Percentiles rank a stretch among this genome's conserved stretches.
phyloP scores from a whole-genome alignment of 2,113 vertebrate species.

The Morone saxatilis region DNA sequence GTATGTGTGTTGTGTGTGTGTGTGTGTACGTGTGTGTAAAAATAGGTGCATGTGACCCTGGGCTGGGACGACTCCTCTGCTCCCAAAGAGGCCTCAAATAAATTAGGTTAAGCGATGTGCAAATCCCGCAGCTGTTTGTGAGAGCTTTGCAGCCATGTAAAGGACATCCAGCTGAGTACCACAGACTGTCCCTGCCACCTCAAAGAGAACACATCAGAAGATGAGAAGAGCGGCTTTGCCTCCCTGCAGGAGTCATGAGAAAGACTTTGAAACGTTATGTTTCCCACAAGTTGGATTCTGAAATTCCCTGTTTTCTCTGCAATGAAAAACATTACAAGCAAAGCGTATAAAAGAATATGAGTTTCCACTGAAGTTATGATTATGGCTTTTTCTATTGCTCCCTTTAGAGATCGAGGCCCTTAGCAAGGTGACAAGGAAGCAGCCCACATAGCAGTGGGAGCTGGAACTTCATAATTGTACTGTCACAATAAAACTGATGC shows the following conservation, averaged over 20 bases:
- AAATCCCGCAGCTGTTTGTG: conserved; percentile 74
- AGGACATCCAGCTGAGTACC: conserved; percentile 65
- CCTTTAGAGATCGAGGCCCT: conserved; percentile 68
- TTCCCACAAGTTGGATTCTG: conserved; percentile 64
- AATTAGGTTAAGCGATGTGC: conserved; percentile 72
- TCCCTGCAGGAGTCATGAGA: conserved; percentile 33
- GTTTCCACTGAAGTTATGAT: conserved; percentile 78
- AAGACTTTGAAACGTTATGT: conserved; percentile 58
- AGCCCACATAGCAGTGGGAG: conserved; percentile 64
- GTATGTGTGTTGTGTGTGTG: conserved; percentile 10
- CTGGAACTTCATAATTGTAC: conserved; percentile 77
- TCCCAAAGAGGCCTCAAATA: conserved; percentile 56
- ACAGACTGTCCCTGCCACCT: conserved; percentile 70
- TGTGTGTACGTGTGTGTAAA: conserved; percentile 16
- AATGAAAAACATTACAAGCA: conserved; percentile 73
- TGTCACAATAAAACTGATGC: conserved; percentile 82
- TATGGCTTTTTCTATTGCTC: conserved; percentile 75
- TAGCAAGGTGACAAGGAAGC: conserved; percentile 75
- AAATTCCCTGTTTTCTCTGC: conserved; percentile 70
- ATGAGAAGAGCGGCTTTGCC: conserved; percentile 19
- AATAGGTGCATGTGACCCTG: conserved; percentile 43
- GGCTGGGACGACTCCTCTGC: conserved; percentile 37
- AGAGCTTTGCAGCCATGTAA: conserved; percentile 40
- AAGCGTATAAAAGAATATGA: conserved; percentile 77
- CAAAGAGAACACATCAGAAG: conserved; percentile 66